Evolutionary conservation across 1,140 invertebrate genomes (phyloP).

Genomic region (Marisa cornuarietis): DNA sequence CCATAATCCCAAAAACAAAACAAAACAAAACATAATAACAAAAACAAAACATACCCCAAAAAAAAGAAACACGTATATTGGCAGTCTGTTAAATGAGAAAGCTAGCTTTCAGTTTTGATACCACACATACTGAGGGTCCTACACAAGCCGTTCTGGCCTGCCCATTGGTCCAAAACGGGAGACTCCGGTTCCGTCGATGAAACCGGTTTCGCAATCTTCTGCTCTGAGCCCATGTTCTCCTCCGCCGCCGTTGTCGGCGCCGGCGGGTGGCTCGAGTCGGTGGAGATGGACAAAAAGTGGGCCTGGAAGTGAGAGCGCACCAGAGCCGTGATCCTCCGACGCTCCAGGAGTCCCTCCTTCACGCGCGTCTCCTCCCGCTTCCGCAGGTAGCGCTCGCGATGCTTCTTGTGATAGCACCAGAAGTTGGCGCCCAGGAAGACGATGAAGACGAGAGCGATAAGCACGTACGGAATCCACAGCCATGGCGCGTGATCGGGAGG

Average conservation of each 20-base stretch:
- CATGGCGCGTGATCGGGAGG: not conserved
- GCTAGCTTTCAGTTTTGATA: too few relatives aligned
- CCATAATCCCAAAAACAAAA: too few relatives aligned
- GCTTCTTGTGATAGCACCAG: constrained; percentile 41
- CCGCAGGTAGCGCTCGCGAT: constrained; percentile 34
- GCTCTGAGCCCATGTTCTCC: not conserved
- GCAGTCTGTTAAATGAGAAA: too few relatives aligned
- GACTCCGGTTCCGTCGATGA: not conserved
- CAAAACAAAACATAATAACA: too few relatives aligned
- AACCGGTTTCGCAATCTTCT: not conserved
- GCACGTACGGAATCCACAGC: constrained; percentile 36
- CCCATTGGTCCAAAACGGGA: constrained; percentile 1
- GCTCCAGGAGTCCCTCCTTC: constrained; percentile 36
- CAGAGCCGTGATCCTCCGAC: constrained; percentile 25
- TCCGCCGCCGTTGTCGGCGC: not conserved
- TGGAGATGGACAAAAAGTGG: constrained; percentile 7
- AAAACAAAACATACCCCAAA: too few relatives aligned
- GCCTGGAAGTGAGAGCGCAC: constrained; percentile 24
- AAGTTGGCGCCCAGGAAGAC: constrained; percentile 40
- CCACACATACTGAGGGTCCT: not conserved
- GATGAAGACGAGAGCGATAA: constrained; percentile 39
- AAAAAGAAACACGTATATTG: too few relatives aligned
- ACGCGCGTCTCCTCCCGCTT: constrained; percentile 36
- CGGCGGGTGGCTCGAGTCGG: not conserved
- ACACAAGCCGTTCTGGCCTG: constrained; percentile 14